These are phyloP conservation scores for Callaeas wilsoni DNA, from an alignment of 2,113 vertebrate genomes.

Conservation along the genomic window DNA sequence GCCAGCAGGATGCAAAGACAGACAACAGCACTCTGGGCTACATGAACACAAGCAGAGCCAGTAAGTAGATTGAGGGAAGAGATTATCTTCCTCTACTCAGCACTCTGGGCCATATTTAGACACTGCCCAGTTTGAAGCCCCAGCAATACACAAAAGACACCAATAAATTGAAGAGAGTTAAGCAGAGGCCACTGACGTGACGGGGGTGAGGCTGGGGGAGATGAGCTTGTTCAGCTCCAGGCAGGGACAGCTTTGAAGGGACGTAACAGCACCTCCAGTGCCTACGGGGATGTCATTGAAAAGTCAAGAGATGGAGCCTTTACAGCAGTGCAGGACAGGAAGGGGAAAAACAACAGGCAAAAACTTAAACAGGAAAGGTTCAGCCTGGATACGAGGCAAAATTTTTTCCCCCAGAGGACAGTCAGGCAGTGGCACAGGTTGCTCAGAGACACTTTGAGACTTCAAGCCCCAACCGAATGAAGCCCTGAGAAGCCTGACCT, in stretches of 20 bases:
- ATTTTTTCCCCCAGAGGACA: neutral
- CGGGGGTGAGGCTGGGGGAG: neutral
- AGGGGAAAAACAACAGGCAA: neutral
- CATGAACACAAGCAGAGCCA: neutral
- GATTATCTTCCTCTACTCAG: neutral
- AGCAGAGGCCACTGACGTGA: neutral
- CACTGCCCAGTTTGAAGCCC: neutral
- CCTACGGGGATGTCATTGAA: accelerated
- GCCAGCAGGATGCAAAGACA: neutral
- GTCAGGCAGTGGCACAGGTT: neutral
- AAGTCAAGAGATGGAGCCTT: neutral
- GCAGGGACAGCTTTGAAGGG: neutral
- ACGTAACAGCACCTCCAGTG: neutral
- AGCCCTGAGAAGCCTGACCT: neutral
- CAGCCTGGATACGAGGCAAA: neutral
- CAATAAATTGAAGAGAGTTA: neutral
- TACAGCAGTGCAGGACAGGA: neutral
- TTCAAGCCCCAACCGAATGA: neutral
- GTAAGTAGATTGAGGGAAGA: neutral
- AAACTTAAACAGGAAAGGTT: neutral
- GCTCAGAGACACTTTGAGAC: neutral
- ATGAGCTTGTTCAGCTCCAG: neutral
- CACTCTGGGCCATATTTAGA: neutral
- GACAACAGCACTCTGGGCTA: neutral
- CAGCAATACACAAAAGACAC: neutral